Evolutionary conservation across 1,140 invertebrate species (phyloP).

Genomic region (Prorops nasuta): DNA sequence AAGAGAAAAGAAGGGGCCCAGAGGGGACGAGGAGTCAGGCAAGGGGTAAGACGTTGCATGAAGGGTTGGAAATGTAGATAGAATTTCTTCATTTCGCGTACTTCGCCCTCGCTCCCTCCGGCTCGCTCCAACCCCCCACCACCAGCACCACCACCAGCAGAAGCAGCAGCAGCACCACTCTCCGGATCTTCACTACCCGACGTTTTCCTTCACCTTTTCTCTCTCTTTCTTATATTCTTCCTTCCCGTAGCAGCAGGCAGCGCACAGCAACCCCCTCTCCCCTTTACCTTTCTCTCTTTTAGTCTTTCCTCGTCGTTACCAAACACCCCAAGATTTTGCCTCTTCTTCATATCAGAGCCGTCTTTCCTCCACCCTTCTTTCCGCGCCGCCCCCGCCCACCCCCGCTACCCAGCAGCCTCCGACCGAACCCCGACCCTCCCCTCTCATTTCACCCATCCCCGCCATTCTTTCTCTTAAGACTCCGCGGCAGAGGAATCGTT

Average conservation of each 20-base stretch:
- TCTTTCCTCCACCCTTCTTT: conserved; percentile 16
- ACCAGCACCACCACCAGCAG: conserved; percentile 34
- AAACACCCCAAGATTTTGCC: no score
- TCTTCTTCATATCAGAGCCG: conserved; percentile 1
- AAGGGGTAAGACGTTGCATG: conserved; percentile 53
- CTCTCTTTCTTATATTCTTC: no score
- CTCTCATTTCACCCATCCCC: conserved; percentile 48
- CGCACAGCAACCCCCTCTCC: conserved; percentile 29
- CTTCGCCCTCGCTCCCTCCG: conserved; percentile 32
- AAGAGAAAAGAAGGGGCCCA: conserved; percentile 5
- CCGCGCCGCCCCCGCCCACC: conserved; percentile 11
- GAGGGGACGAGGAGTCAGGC: conserved; percentile 11
- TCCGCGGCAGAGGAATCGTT: conserved; percentile 58
- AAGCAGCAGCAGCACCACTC: no score
- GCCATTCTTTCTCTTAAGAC: conserved; percentile 59
- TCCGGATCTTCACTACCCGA: no score
- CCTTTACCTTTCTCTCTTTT: conserved; percentile 11
- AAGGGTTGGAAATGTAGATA: conserved; percentile 59
- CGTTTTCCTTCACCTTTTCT: no score
- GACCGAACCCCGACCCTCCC: conserved; percentile 31
- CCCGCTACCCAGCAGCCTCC: conserved; percentile 26
- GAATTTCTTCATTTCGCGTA: conserved; percentile 59
- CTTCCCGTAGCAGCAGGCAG: no score
- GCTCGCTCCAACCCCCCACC: conserved; percentile 25
- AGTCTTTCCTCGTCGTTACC: no score